Evolutionary conservation across 1,140 invertebrate species (phyloP).

Genomic region (Copidosoma floridanum): DNA sequence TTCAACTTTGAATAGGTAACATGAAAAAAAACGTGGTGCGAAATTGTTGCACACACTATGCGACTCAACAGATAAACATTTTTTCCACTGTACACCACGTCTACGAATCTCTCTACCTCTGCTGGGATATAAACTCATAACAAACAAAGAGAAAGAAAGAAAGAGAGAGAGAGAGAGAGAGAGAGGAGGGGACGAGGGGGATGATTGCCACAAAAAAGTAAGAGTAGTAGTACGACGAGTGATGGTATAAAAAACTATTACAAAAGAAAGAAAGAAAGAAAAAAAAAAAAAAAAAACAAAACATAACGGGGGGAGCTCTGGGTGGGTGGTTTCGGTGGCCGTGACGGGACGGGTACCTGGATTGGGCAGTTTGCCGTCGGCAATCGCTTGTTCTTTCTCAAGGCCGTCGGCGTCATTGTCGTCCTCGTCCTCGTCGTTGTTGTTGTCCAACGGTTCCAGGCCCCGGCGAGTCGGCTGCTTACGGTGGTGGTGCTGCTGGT

Average conservation of each 20-base stretch:
- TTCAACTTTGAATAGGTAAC: too few relatives aligned
- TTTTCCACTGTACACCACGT: too few relatives aligned
- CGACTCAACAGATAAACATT: too few relatives aligned
- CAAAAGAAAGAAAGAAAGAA: background rate
- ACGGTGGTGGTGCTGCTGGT: background rate
- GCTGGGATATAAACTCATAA: background rate
- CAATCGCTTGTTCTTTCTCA: conserved; percentile 48
- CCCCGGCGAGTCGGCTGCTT: background rate
- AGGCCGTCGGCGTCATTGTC: conserved; percentile 34
- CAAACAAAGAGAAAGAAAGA: background rate
- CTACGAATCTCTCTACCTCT: too few relatives aligned
- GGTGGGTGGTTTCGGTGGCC: conserved; percentile 63
- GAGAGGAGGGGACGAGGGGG: background rate
- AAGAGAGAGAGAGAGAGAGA: background rate
- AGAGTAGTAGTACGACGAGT: conserved; percentile 44
- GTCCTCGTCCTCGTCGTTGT: conserved; percentile 28
- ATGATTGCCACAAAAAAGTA: background rate
- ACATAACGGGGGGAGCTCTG: background rate
- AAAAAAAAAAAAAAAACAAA: background rate
- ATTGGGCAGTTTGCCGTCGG: conserved; percentile 52
- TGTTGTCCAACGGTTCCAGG: conserved; percentile 25
- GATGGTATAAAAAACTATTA: conserved; percentile 70
- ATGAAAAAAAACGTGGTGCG: too few relatives aligned
- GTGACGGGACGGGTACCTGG: conserved; percentile 62
- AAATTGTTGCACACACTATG: too few relatives aligned